Evolutionary conservation across 2,888 invertebrate genomes (phyloP), one percentile per base, ranked within the genome.

Genomic region (Dasypolia templi): DNA sequence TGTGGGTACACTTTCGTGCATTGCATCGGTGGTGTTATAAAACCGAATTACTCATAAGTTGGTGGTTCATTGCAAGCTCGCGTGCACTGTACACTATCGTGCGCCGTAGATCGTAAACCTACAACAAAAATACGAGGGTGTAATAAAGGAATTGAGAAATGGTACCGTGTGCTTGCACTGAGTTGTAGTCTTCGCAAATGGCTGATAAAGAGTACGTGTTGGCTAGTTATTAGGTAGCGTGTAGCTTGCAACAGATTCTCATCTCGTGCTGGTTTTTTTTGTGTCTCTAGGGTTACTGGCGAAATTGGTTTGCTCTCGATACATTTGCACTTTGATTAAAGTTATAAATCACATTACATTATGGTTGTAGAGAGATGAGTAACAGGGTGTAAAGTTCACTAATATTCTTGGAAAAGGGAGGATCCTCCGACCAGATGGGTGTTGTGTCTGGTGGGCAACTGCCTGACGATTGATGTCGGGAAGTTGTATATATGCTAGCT

Each of bases 81-180:
- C 88, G 83, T 87, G 88, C 79, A 64, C 9, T 26, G 53, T 74
- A 70, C 61, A 67, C 62, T 71, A 59, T 46, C 79, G 79, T 80
- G 79, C 67, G 61, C 59, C 65, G 32, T 75, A 79, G 72, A 83
- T 72, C 75, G 80, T 81, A 86, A 81, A 87, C 72, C 75, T 65
- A 26, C 65, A 51, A 69, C 67, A 75, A 77, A 86, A 87, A 80
- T 82, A 83, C 79, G 62, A 59, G 46, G 55, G 35, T 51, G 35
- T 71, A 79, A 84, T 82, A 78, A 79, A 84, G 76, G 81, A 75
- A 81, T 77, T 85, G 83, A 75, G 61, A 86, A 79, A 81, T 83
- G 42, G 66, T 65, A 53, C 72, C 22, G 61, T 76, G 35, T 64
- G 81, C 64, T 75, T 72, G 61, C 73, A 77, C 68, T 72, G 84